phyloP scores from a whole-genome alignment of 2,797 vertebrate genomes.

The Percopsis omiscomaycus region DNA sequence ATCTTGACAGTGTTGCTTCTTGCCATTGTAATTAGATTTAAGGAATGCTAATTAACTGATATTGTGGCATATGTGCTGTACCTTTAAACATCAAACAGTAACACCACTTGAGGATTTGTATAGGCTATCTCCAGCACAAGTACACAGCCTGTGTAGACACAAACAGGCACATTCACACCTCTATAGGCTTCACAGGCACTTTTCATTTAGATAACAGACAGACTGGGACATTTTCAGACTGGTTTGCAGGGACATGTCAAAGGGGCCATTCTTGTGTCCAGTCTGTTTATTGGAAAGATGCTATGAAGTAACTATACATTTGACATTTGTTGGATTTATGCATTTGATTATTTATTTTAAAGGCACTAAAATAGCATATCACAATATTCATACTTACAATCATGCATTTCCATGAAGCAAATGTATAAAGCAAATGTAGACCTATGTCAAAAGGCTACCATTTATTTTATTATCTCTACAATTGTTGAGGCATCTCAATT shows the following conservation, averaged over 20 bases:
- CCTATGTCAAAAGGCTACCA: too few species aligned
- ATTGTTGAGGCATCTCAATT: too few species aligned
- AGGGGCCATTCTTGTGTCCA: constrained; percentile 29
- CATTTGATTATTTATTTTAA: neutral
- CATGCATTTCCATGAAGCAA: too few species aligned
- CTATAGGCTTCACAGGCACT: constrained; percentile 36
- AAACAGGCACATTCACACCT: constrained; percentile 63
- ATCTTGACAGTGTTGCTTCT: neutral
- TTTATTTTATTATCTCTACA: too few species aligned
- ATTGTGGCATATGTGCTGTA: constrained; percentile 13
- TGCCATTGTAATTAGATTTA: constrained; percentile 6
- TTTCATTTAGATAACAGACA: constrained; percentile 55
- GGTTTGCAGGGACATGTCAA: constrained; percentile 59
- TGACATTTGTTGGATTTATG: neutral
- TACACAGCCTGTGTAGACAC: constrained; percentile 45
- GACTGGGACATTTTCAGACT: constrained; percentile 50
- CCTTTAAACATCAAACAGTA: constrained; percentile 53
- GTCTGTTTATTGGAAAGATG: constrained; percentile 56
- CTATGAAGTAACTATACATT: constrained; percentile 5
- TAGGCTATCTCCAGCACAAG: constrained; percentile 34
- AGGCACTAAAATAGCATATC: neutral
- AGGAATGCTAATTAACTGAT: constrained; percentile 15
- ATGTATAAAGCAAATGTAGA: too few species aligned
- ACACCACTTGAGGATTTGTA: constrained; percentile 28
- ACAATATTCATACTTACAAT: too few species aligned